phyloP scores from a whole-genome alignment of 2,888 invertebrate genomes.

The Nudaria mundana region DNA sequence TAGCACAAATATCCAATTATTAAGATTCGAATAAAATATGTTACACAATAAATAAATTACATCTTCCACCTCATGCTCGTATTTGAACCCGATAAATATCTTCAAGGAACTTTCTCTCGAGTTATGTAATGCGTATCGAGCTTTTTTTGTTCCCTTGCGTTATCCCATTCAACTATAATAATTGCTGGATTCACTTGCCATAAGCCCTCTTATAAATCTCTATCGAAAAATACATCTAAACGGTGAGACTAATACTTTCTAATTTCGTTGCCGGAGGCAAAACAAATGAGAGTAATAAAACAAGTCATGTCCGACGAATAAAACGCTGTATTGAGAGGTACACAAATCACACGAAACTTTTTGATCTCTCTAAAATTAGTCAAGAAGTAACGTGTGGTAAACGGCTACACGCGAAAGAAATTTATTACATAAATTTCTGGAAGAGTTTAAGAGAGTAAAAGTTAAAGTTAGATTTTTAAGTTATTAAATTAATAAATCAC shows the following conservation, averaged over 20 bases:
- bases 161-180: slow-evolving; percentile 49
- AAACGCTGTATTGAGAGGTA: slow-evolving; percentile 14
- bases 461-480: too few relatives aligned
- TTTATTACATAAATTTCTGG: too few relatives aligned
- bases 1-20: too few relatives aligned
- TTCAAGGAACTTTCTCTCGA: slow-evolving; percentile 53
- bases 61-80: slow-evolving; percentile 15
- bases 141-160: slow-evolving; percentile 35
- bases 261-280: slow-evolving; percentile 71
- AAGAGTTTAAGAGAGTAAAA: too few relatives aligned
- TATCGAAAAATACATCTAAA: slow-evolving; percentile 54
- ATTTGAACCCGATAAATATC: slow-evolving; percentile 39
- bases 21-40: too few relatives aligned
- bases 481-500: too few relatives aligned
- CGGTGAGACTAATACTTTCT: slow-evolving; percentile 63
- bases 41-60: slow-evolving; percentile 22
- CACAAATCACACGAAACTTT: too few relatives aligned
- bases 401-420: too few relatives aligned
- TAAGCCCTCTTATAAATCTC: slow-evolving; percentile 65
- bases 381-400: too few relatives aligned
- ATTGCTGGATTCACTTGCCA: slow-evolving; percentile 52
- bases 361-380: too few relatives aligned
- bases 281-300: slow-evolving; percentile 65
- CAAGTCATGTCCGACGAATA: slow-evolving; percentile 52
- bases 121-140: slow-evolving; percentile 46